A percentile compares a stretch with the other conserved stretches of the same genome.
phyloP scores from a whole-genome alignment of 2,888 invertebrate species.

The Aphidius colemani region DNA sequence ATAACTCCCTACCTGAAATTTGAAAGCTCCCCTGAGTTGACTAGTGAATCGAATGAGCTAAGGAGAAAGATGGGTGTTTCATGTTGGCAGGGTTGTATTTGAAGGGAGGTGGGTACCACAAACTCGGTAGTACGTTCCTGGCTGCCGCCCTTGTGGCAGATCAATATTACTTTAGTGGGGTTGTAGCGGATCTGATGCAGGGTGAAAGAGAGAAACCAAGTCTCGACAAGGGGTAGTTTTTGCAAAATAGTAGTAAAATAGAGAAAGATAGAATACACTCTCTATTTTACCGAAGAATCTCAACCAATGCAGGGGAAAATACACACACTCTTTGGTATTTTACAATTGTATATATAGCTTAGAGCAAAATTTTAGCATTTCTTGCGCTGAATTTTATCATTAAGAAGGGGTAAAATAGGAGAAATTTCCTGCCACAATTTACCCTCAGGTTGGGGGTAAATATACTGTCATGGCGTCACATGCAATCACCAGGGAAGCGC shows the following conservation, averaged over 20 bases:
- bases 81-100: neutral
- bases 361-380: too few relatives aligned
- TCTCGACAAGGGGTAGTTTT: too few relatives aligned
- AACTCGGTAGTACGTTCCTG: conserved; percentile 49
- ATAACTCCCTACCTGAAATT: conserved; percentile 18
- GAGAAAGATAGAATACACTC: conserved; percentile 7
- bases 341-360: too few relatives aligned
- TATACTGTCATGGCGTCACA: conserved; percentile 58
- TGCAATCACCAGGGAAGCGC: conserved; percentile 52
- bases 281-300: conserved; percentile 12
- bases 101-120: conserved; percentile 36
- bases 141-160: conserved; percentile 59
- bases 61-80: conserved; percentile 9
- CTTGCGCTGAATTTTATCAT: too few relatives aligned
- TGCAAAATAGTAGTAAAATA: neutral
- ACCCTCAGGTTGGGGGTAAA: conserved; percentile 27
- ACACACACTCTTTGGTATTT: too few relatives aligned
- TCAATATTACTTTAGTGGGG: conserved; percentile 60
- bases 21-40: conserved; percentile 1
- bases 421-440: neutral
- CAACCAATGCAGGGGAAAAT: conserved; percentile 18
- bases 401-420: conserved; percentile 1
- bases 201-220: conserved; percentile 25
- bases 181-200: conserved; percentile 30
- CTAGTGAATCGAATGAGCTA: conserved; percentile 1